These are phyloP conservation scores for Hoplias malabaricus DNA, from an alignment of 2,113 vertebrate genomes.

Conservation along the genomic window DNA sequence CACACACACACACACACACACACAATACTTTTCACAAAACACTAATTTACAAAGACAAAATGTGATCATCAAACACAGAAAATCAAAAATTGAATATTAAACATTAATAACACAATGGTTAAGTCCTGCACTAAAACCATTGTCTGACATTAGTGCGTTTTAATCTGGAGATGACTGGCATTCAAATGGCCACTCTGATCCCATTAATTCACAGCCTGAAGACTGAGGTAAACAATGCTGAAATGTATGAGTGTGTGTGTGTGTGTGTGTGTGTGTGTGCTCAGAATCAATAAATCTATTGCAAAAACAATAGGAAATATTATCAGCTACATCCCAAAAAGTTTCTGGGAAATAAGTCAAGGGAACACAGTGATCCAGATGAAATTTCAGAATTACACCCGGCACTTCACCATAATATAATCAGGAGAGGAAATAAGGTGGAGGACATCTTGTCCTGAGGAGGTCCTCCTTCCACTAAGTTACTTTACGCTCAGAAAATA, in stretches of 20 bases:
- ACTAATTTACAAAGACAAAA: constrained; percentile 11
- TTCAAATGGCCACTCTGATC: background rate
- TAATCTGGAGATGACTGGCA: constrained; percentile 23
- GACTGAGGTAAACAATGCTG: background rate
- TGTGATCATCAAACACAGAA: background rate
- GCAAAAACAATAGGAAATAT: too few species aligned
- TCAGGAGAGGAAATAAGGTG: too few species aligned
- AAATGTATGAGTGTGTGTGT: constrained; percentile 5
- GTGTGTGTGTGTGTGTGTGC: constrained; percentile 1
- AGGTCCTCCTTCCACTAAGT: too few species aligned
- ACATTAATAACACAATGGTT: background rate
- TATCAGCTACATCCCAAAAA: too few species aligned
- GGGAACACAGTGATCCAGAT: too few species aligned
- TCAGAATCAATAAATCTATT: too few species aligned
- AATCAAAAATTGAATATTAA: background rate
- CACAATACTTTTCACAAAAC: background rate
- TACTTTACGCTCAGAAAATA: too few species aligned
- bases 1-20: constrained; percentile 17
- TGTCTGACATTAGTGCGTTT: background rate
- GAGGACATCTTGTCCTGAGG: too few species aligned
- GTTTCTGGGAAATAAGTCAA: too few species aligned
- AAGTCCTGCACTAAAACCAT: background rate
- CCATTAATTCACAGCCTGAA: background rate
- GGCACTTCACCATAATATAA: too few species aligned
- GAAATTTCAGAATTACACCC: too few species aligned